These are phyloP conservation scores for Plumapathes pennacea DNA, from an alignment of 92 coral and sea anemone genomes.

Conservation along the genomic window DNA sequence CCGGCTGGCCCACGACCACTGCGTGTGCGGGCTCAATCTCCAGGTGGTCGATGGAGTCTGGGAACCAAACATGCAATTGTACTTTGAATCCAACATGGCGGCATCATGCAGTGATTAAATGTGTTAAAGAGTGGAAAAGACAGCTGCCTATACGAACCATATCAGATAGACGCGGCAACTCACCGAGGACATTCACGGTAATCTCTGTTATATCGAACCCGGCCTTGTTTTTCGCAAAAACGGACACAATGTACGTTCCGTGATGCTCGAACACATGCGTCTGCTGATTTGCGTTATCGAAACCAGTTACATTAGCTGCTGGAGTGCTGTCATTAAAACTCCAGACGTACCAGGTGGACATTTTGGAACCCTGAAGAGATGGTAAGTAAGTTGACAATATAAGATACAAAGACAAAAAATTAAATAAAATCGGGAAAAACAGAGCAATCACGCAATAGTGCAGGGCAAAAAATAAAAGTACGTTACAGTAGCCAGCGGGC, in stretches of 20 bases:
- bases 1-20: slow-evolving; percentile 39
- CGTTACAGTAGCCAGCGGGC: too few relatives aligned
- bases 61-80: not conserved
- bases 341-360: slow-evolving; percentile 55
- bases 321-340: slow-evolving; percentile 48
- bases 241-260: slow-evolving; percentile 44
- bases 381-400: too few relatives aligned
- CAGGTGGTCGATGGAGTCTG: slow-evolving; percentile 26
- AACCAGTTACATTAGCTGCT: slow-evolving; percentile 24
- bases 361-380: slow-evolving; percentile 68
- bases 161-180: not conserved
- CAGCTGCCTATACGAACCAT: too few relatives aligned
- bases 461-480: not conserved
- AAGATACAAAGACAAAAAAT: too few relatives aligned
- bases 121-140: not conserved
- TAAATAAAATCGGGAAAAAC: too few relatives aligned
- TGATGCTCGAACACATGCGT: slow-evolving; percentile 25
- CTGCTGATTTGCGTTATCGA: slow-evolving; percentile 17
- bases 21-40: slow-evolving; percentile 54
- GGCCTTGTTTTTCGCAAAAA: slow-evolving; percentile 39
- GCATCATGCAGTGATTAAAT: not conserved
- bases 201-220: slow-evolving; percentile 20
- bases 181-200: slow-evolving; percentile 39
- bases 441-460: not conserved
- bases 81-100: not conserved